Evolutionary conservation across 2,888 invertebrate species (phyloP).

Genomic region (Tipula unca): DNA sequence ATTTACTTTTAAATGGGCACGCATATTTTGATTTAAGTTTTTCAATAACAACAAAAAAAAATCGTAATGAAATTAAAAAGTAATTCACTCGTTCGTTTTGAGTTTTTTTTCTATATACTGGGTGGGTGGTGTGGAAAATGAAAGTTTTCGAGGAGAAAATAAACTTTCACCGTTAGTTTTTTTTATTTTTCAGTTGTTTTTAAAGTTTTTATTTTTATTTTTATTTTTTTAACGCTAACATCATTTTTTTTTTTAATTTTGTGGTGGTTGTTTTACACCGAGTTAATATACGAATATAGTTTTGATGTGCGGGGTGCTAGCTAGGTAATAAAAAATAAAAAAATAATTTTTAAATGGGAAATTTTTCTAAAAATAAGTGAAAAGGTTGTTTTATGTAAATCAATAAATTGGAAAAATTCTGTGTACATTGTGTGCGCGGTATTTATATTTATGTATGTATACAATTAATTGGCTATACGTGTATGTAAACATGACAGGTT

Average conservation of each 20-base stretch:
- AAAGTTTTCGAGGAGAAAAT: not conserved
- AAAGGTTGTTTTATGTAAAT: not conserved
- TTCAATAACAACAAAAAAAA: not conserved
- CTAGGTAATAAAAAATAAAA: not conserved
- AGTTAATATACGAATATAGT: not conserved
- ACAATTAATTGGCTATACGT: not conserved
- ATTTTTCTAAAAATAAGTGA: not conserved
- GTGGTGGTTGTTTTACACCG: not conserved
- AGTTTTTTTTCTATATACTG: not conserved
- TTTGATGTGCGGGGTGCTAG: not conserved
- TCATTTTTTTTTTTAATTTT: not conserved
- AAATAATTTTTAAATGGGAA: not conserved
- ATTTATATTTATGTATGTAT: no score
- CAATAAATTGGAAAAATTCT: not conserved
- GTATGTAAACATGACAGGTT: no score
- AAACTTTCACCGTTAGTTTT: not conserved
- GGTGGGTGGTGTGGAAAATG: not conserved
- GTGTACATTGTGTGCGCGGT: not conserved
- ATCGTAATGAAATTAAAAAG: not conserved
- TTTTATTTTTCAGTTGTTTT: not conserved
- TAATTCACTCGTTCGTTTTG: not conserved
- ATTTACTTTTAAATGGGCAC: not conserved
- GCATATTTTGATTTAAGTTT: constrained; percentile 8
- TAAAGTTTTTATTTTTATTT: not conserved
- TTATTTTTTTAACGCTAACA: not conserved